Conservation (phyloP, 2,888 invertebrate species). For the Spodoptera littoralis region DNA sequence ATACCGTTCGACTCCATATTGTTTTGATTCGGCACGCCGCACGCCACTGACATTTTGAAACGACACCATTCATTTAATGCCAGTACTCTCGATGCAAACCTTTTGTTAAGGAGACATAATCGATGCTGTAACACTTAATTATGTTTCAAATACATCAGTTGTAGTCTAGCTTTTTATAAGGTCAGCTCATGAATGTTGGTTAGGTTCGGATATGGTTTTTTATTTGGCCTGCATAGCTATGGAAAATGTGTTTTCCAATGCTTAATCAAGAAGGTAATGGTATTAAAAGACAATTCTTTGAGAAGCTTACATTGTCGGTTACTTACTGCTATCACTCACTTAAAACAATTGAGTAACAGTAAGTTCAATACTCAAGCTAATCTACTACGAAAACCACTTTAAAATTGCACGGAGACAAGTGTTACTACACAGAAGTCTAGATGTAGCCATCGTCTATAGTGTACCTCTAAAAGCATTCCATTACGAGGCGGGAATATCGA, state of each 20-base stretch:
- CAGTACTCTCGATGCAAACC: conserved; percentile 39
- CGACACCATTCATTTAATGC: conserved; percentile 40
- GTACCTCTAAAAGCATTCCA: conserved; percentile 38
- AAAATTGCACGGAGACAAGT: conserved; percentile 4
- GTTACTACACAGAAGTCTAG: conserved; percentile 8
- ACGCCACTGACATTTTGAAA: conserved; percentile 56
- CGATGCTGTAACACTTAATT: conserved; percentile 29
- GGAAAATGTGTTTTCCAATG: conserved; percentile 14
- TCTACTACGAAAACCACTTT: not conserved
- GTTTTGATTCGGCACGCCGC: conserved; percentile 55
- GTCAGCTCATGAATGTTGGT: not conserved
- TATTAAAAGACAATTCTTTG: too few relatives aligned
- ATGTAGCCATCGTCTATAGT: conserved; percentile 5
- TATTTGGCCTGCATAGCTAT: not conserved
- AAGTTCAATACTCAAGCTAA: too few relatives aligned
- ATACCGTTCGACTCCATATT: conserved; percentile 46
- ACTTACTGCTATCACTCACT: too few relatives aligned
- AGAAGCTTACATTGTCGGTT: too few relatives aligned
- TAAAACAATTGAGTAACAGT: too few relatives aligned
- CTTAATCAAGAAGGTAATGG: too few relatives aligned
- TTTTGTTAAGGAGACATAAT: conserved; percentile 37
- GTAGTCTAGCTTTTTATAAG: conserved; percentile 10
- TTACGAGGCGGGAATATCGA: conserved; percentile 27
- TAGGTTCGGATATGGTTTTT: not conserved
- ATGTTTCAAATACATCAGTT: conserved; percentile 11